Evolutionary conservation across 2,888 invertebrate species (phyloP), one percentile per base, ranked within the genome.

Genomic region (Atrina japonica): DNA sequence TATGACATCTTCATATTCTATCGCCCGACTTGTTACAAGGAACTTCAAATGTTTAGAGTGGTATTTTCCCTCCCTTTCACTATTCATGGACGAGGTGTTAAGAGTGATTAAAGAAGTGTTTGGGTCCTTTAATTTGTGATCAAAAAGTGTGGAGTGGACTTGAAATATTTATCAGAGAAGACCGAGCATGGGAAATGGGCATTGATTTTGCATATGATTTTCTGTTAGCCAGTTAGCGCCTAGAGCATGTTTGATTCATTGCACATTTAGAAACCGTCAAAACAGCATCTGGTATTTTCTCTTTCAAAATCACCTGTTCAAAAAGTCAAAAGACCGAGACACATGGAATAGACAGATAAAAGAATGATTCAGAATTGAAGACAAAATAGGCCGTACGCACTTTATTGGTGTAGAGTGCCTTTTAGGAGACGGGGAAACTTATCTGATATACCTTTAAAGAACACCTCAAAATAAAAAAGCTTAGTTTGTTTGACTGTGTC

Each of bases 1-100:
- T 53, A 55, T 65, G 65, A 65, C 65, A 65, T 55, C 45, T 50
- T 55, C 53, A 55, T 21, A 40, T 45, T 52, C 25, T 52, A 23
- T 52, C 52, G 52, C 52, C 52, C n/a, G 21, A 52, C 25, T 52
- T 52, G 27, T 52, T 25, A 14, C 16, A 52, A 52, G 23, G 52
- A 52, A 14, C 18, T 52, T 25, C 21, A 52, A 52, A 52, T 25
- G 25, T 18, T 52, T 52, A 14, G 25, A 52, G 52, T 21, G 18
- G 23, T 23, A 23, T 23, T 25, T 7, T 25, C 16, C 52, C 27
- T 5, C 27, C 16, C 25, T 14, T 1, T 52, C 16, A 9, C 25
- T 11, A 7, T 11, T 35, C 35, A 35, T 23, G 49, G 49, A 18
- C 23, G 49, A 49, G 23, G 23, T 49, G 23, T 49, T 23, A 49